Conservation (phyloP, 2,113 vertebrate species). For the Pseudorasbora parva region DNA sequence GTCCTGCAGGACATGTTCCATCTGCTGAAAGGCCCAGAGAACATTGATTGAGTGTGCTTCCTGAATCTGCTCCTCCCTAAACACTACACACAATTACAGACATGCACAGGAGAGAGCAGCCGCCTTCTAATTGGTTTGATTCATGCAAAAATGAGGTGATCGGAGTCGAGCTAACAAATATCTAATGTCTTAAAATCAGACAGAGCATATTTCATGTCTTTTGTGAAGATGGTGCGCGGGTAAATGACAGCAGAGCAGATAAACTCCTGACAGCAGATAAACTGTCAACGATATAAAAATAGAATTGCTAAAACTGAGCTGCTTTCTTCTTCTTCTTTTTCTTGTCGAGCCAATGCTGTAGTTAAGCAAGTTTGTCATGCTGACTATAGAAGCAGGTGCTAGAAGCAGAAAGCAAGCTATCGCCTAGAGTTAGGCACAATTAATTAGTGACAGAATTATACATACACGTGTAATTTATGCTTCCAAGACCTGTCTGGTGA, state of each 20-base stretch:
- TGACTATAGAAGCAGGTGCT: slow-evolving; percentile 8
- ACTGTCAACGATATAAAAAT: slow-evolving; percentile 6
- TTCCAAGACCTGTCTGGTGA: slow-evolving; percentile 1
- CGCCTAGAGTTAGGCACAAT: slow-evolving; percentile 25
- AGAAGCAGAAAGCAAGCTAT: background rate
- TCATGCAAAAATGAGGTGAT: slow-evolving; percentile 42
- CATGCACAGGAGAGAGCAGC: slow-evolving; percentile 32
- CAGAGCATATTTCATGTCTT: background rate
- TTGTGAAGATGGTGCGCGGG: background rate
- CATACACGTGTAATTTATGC: slow-evolving; percentile 41
- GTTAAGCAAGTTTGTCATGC: slow-evolving; percentile 15
- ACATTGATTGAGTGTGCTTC: slow-evolving; percentile 29
- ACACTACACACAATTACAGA: slow-evolving; percentile 20
- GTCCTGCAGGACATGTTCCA: slow-evolving; percentile 33
- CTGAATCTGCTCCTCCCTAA: slow-evolving; percentile 10
- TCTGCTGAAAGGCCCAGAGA: slow-evolving; percentile 47
- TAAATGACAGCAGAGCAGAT: background rate
- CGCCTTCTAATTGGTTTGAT: slow-evolving; percentile 45
- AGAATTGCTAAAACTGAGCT: slow-evolving; percentile 6
- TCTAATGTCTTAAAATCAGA: slow-evolving; percentile 6
- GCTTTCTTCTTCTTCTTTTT: background rate
- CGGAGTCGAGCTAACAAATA: slow-evolving; percentile 37
- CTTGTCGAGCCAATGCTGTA: slow-evolving; percentile 15
- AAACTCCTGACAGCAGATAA: background rate
- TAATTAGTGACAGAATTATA: slow-evolving; percentile 39